Conservation (phyloP, 2,113 vertebrate genomes). For the Taxidea taxus region DNA sequence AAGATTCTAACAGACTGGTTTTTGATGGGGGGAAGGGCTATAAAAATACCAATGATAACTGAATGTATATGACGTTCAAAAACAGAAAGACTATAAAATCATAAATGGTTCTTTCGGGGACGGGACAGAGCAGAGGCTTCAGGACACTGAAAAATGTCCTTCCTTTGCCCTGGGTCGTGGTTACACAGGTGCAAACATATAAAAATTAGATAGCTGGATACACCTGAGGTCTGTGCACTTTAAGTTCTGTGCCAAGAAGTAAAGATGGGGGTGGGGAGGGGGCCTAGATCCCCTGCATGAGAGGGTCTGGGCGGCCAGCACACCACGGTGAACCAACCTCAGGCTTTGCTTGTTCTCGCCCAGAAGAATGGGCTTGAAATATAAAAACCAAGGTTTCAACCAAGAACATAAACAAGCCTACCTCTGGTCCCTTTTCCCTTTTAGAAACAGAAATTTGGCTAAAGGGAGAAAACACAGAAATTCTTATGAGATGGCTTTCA, state of each 20-base stretch:
- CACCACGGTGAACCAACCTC: neutral
- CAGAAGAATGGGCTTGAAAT: conserved; percentile 29
- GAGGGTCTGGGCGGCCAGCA: neutral
- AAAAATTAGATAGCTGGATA: neutral
- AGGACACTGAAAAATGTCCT: neutral
- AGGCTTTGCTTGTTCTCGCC: neutral
- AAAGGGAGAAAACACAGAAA: conserved; percentile 33
- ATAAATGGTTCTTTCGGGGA: neutral
- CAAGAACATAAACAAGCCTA: conserved; percentile 51
- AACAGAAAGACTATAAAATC: neutral
- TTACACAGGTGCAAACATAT: neutral
- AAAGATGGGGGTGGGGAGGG: neutral
- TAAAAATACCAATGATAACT: neutral
- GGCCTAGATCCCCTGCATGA: fast-evolving
- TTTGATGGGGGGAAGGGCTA: neutral
- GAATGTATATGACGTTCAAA: neutral
- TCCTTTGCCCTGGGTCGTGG: neutral
- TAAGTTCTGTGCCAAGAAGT: neutral
- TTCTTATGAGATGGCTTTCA: conserved; percentile 45
- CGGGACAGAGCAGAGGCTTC: neutral
- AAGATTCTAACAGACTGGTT: neutral
- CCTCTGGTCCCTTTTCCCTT: conserved; percentile 31
- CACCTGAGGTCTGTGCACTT: neutral
- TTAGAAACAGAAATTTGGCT: conserved; percentile 59
- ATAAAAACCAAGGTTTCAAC: conserved; percentile 12